A percentile compares a stretch with the other conserved stretches of the same genome.
Evolutionary conservation across 2,888 invertebrate genomes (phyloP).

Genomic region (Automeris io): DNA sequence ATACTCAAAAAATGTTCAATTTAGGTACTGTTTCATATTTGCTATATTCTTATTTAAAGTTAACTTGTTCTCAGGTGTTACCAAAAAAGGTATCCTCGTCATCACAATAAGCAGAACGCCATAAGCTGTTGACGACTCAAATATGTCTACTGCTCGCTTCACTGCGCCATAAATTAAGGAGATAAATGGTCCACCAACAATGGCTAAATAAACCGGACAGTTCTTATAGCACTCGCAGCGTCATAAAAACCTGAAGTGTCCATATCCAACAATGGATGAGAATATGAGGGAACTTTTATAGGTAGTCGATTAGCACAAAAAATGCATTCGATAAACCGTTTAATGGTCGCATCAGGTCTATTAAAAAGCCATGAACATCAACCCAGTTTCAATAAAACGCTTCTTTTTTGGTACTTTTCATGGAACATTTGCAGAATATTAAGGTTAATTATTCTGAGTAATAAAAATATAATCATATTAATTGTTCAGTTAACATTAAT

Average conservation of each 20-base stretch:
- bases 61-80: not conserved
- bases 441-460: no score
- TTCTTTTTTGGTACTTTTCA: no score
- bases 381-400: constrained; percentile 20
- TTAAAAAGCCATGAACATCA: constrained; percentile 24
- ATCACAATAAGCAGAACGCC: constrained; percentile 42
- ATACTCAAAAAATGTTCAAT: no score
- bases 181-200: constrained; percentile 73
- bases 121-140: constrained; percentile 41
- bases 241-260: constrained; percentile 64
- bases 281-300: constrained; percentile 54
- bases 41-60: no score
- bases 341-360: constrained; percentile 42
- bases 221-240: constrained; percentile 57
- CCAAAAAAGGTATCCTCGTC: constrained; percentile 8
- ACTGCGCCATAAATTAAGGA: constrained; percentile 70
- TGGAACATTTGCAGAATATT: no score
- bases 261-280: constrained; percentile 53
- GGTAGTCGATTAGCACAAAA: constrained; percentile 47
- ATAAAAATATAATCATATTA: no score
- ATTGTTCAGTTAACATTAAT: no score
- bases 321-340: constrained; percentile 39
- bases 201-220: constrained; percentile 64
- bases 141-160: constrained; percentile 64
- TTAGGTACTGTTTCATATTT: no score